Base-by-base conservation (phyloP, 2,888 invertebrate genomes). In the Agrenia bidenticulata region DNA sequence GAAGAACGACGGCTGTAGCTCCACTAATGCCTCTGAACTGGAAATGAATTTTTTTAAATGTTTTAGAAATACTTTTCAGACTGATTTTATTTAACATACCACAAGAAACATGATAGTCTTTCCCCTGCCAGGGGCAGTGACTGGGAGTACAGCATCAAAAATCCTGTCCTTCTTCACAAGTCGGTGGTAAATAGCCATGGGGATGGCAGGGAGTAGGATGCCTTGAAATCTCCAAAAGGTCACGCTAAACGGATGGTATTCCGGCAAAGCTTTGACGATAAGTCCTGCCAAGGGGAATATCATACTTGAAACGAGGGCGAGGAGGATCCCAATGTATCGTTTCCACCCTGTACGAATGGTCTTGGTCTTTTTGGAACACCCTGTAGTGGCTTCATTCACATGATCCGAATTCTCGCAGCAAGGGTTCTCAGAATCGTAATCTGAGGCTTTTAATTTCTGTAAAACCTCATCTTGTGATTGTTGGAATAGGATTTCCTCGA, bases 201-300 rank as follows among this genome's bases (percentile, higher is more conserved):
- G 63, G 2, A 72, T n/a, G 1, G 70, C 60, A 2, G 72, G 74
- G 5, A 70, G 23, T 15, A 74, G 56, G 4, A 72, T 67, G 7
- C 74, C 74, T 51, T 72, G 70, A 32, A 72, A 72, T 60, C 72
- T 66, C 69, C 70, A 74, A 15, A 72, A 63, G 11, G 64, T 63
- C 9, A 71, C 59, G 19, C 58, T 69, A 32, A 60, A 72, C 1
- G 72, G 66, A 61, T 70, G 67, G 45, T 72, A 70, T 13, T 63
- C 45, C 15, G 67, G 63, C 1, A 74, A 50, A 2, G 61, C 42
- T 59, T 74, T 74, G 1, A 71, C 71, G 19, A 69, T 50, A 1
- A 74, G 57, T n/a, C 67, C 62, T 1, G 57, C 56, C 23, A 74
- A 49, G 2, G 72, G 65, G 42, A 74, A 69, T 5, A 67, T n/a